A percentile compares a stretch with the other conserved stretches of the same genome.
phyloP scores from a whole-genome alignment of 2,888 invertebrate species.

The Drosophila cognata region DNA sequence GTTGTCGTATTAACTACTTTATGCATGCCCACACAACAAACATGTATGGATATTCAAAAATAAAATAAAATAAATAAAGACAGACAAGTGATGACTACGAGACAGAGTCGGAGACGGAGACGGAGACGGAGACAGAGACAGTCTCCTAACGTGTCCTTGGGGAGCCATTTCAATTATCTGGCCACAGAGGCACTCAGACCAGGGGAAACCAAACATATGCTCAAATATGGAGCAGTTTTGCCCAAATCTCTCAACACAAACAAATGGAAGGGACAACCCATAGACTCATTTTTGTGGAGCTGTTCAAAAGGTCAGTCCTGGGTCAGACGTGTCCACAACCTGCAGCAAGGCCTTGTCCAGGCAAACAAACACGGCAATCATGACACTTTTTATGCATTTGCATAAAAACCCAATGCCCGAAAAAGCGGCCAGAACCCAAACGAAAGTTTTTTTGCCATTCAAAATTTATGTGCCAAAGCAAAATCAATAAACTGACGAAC shows the following conservation, averaged over 20 bases:
- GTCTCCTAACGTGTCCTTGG: constrained; percentile 57
- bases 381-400: constrained; percentile 80
- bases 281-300: constrained; percentile 42
- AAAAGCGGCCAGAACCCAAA: constrained; percentile 37
- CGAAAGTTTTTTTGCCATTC: constrained; percentile 57
- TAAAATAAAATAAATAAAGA: constrained; percentile 52
- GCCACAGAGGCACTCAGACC: constrained; percentile 57
- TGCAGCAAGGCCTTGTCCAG: constrained; percentile 31
- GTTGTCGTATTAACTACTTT: constrained; percentile 8
- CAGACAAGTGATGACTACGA: constrained; percentile 35
- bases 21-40: constrained; percentile 9
- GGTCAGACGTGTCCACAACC: constrained; percentile 57
- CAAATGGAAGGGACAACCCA: constrained; percentile 41
- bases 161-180: constrained; percentile 78
- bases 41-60: constrained; percentile 25
- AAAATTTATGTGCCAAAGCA: constrained; percentile 74
- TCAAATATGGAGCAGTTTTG: constrained; percentile 67
- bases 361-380: constrained; percentile 77
- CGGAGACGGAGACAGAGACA: constrained; percentile 9
- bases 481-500: constrained; percentile 76
- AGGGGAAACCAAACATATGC: constrained; percentile 56
- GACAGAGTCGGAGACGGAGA: constrained; percentile 6
- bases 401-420: constrained; percentile 53
- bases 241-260: constrained; percentile 49
- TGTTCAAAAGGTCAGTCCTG: constrained; percentile 46